phyloP scores from a whole-genome alignment of 2,888 invertebrate species.

The Aleiodes alternator region DNA sequence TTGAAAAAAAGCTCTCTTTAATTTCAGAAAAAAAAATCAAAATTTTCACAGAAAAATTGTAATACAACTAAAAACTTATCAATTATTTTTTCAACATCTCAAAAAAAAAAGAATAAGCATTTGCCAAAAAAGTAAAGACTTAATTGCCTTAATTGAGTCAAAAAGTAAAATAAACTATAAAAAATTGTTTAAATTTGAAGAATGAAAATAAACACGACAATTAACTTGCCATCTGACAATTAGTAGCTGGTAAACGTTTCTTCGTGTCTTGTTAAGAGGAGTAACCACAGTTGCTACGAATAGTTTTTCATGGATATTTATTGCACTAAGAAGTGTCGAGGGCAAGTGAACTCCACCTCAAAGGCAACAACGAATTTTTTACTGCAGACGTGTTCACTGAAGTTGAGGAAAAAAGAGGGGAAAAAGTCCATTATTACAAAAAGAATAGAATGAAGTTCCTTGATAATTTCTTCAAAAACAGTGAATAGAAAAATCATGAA shows the following conservation, averaged over 20 bases:
- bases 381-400: slow-evolving; percentile 24
- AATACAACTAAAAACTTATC: too few species aligned
- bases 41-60: too few species aligned
- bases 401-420: slow-evolving; percentile 3
- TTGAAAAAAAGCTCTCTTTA: too few species aligned
- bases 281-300: slow-evolving; percentile 57
- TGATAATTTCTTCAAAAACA: too few species aligned
- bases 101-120: neutral
- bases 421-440: too few species aligned
- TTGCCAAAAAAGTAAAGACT: slow-evolving; percentile 24
- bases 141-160: slow-evolving; percentile 19
- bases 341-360: slow-evolving; percentile 39
- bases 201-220: slow-evolving; percentile 64
- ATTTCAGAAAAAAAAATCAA: too few species aligned
- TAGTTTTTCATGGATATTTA: slow-evolving; percentile 68
- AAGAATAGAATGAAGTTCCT: too few species aligned
- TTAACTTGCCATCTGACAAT: slow-evolving; percentile 73
- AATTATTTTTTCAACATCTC: too few species aligned
- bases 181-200: slow-evolving; percentile 16
- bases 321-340: slow-evolving; percentile 54
- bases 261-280: slow-evolving; percentile 50
- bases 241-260: slow-evolving; percentile 71
- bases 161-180: neutral
- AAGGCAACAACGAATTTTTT: slow-evolving; percentile 50
- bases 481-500: neutral